phyloP scores from a whole-genome alignment of 2,888 invertebrate genomes.

The Drosophila hamatofila region DNA sequence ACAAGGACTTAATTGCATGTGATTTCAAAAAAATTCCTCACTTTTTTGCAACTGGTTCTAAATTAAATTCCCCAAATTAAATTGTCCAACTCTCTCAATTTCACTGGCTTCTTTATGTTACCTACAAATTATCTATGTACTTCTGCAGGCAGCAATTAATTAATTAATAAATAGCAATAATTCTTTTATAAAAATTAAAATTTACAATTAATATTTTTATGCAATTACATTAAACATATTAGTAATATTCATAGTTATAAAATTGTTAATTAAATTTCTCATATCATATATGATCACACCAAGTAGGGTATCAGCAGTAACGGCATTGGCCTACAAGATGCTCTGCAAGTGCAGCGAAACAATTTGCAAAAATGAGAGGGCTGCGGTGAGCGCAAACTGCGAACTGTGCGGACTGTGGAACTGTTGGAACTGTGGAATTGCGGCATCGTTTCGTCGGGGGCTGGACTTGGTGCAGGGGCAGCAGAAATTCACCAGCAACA shows the following conservation, averaged over 20 bases:
- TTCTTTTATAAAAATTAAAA: too few species aligned
- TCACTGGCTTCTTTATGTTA: neutral
- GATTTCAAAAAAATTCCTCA: neutral
- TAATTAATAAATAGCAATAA: neutral
- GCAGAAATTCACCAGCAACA: constrained; percentile 49
- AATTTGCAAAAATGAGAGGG: constrained; percentile 61
- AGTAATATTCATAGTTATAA: neutral
- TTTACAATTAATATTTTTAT: too few species aligned
- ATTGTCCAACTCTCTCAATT: neutral
- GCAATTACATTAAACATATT: too few species aligned
- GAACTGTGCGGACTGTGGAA: constrained; percentile 27
- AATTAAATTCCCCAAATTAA: neutral
- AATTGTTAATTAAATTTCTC: neutral
- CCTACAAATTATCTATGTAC: neutral
- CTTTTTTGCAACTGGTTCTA: neutral
- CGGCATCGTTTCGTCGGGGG: constrained; percentile 20
- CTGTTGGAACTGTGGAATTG: constrained; percentile 34
- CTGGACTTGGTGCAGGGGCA: constrained; percentile 42
- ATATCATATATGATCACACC: neutral
- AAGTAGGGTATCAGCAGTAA: constrained; percentile 43
- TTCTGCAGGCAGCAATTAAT: neutral
- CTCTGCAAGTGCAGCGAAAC: constrained; percentile 51
- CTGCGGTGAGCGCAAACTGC: constrained; percentile 19
- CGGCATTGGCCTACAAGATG: constrained; percentile 29
- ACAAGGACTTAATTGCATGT: neutral